Evolutionary conservation across 2,797 vertebrate genomes (phyloP).

Genomic region (Labeo calbasu): DNA sequence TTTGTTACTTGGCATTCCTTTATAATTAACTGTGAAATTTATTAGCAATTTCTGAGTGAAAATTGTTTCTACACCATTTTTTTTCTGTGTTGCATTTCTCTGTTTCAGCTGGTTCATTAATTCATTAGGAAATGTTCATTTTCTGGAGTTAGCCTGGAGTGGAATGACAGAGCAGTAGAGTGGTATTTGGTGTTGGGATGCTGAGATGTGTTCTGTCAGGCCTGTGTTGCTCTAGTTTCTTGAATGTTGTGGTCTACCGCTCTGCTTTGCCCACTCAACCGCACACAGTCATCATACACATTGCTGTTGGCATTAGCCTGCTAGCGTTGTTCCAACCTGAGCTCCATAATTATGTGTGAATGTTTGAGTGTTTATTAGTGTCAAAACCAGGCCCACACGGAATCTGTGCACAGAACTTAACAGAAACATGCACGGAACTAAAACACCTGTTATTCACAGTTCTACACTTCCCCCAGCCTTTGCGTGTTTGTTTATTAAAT

Average conservation of each 20-base stretch:
- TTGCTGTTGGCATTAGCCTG: slow-evolving; percentile 5
- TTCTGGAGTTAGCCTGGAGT: not conserved
- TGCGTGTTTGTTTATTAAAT: not conserved
- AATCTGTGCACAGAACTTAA: not conserved
- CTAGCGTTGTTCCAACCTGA: not conserved
- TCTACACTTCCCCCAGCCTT: not conserved
- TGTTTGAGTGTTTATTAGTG: slow-evolving; percentile 7
- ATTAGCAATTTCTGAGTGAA: not conserved
- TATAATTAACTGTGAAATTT: not conserved
- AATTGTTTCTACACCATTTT: too few relatives aligned
- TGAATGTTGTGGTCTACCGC: slow-evolving; percentile 16
- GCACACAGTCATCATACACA: slow-evolving; percentile 10
- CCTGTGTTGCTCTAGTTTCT: not conserved
- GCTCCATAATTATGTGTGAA: slow-evolving; percentile 30
- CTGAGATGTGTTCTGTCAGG: not conserved
- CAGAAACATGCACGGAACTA: not conserved
- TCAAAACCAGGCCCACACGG: slow-evolving; percentile 16
- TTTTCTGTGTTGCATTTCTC: not conserved
- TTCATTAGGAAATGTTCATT: not conserved
- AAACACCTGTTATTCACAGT: slow-evolving; percentile 12
- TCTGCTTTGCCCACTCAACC: slow-evolving; percentile 7
- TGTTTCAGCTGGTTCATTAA: not conserved
- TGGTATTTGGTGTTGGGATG: not conserved
- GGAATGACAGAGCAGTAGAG: not conserved
- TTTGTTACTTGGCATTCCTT: not conserved